These are phyloP conservation scores for Phengaris arion DNA, from an alignment of 2,888 invertebrate species.

Conservation along the genomic window DNA sequence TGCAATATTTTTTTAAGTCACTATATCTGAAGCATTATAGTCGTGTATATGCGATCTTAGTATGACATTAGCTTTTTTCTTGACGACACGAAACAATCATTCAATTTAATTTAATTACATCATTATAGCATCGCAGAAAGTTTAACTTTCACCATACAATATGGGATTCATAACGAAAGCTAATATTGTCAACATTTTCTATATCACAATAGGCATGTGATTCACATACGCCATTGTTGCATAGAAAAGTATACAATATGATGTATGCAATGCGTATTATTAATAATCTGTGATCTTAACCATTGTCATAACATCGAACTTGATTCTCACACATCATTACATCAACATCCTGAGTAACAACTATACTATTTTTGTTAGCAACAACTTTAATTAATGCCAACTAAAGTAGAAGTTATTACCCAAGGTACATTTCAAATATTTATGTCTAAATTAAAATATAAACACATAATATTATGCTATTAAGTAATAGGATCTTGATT, in stretches of 20 bases:
- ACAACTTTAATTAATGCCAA: no score
- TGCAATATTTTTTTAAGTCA: not conserved
- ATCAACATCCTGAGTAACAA: not conserved
- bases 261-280: not conserved
- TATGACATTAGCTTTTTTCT: conserved; percentile 1
- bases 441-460: no score
- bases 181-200: conserved; percentile 26
- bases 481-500: no score
- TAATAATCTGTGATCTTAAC: not conserved
- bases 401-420: no score
- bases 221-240: conserved; percentile 13
- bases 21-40: not conserved
- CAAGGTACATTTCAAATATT: no score
- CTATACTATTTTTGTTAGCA: no score
- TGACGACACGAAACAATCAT: not conserved
- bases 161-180: conserved; percentile 22
- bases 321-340: not conserved
- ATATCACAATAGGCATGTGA: conserved; percentile 24
- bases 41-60: not conserved
- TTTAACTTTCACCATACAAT: conserved; percentile 23
- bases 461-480: no score
- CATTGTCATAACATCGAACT: not conserved
- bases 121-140: conserved; percentile 14
- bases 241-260: conserved; percentile 9
- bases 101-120: conserved; percentile 22